These are phyloP conservation scores for Castor canadensis DNA, from an alignment of 2,113 vertebrate genomes.

Conservation along the genomic window DNA sequence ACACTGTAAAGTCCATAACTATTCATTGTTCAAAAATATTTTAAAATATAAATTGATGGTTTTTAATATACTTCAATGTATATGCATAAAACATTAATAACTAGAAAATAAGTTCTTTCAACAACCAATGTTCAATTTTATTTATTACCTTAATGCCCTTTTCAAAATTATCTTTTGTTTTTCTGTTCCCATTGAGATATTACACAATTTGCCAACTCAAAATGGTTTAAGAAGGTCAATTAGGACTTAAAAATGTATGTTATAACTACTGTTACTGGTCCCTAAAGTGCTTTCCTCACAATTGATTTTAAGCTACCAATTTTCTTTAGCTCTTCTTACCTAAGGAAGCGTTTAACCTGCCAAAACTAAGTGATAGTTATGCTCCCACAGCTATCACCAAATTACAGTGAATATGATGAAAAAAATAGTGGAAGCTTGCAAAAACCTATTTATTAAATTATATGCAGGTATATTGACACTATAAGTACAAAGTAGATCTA, in stretches of 20 bases:
- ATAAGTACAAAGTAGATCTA: background rate
- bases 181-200: background rate
- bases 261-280: background rate
- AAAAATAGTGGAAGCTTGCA: background rate
- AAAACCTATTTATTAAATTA: constrained; percentile 7
- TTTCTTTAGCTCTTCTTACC: constrained; percentile 17
- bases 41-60: background rate
- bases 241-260: background rate
- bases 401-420: background rate
- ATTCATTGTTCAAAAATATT: background rate
- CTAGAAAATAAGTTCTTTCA: background rate
- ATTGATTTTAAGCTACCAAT: background rate
- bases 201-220: background rate
- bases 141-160: background rate
- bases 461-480: background rate
- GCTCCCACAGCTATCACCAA: background rate
- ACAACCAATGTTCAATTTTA: background rate
- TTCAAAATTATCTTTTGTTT: background rate
- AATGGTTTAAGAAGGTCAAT: background rate
- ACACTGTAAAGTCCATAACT: background rate
- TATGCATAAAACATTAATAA: background rate
- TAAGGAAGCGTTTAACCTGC: background rate
- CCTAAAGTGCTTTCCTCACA: background rate
- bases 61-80: background rate
- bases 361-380: background rate